Evolutionary conservation across 2,888 invertebrate species (phyloP), one percentile per base, ranked within the genome.

Genomic region (Zelleria hepariella): DNA sequence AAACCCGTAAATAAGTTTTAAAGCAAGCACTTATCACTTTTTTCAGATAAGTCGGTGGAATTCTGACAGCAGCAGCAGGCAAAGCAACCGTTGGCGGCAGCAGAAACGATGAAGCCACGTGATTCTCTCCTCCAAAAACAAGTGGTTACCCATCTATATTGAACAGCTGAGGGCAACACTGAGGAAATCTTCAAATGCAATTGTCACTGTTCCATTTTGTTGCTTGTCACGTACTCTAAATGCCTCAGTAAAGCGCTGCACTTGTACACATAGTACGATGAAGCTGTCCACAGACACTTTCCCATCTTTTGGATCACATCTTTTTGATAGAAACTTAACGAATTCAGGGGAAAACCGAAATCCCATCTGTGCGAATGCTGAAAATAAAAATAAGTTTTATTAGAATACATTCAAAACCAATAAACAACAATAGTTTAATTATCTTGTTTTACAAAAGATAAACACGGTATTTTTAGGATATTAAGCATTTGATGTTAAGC

Each of bases 121-220:
- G 8, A 20, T 51, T 42, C 32, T 42, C 15, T 42, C 32, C 32
- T 42, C 32, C 32, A 42, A 20, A n/a, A 2, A 51, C n/a, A n/a
- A n/a, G n/a, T 15, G 32, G 15, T 42, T 15, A 42, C 32, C 15
- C 15, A 15, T 20, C 27, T 59, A 91, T 65, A 91, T 78, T 59
- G 93, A 93, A 76, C 94, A 94, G 70, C 92, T 93, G 53, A 98
- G 91, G 32, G 96, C 95, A 67, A 97, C 91, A 62, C 91, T 91
- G 55, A 98, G 87, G 72, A 98, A 98, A 73, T 98, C 98, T 88
- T 98, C 98, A 74, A 98, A 98, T 25, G 90, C 93, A 72, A 98
- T 93, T 1, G 93, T 93, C 58, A 98, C 96, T 6, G 91, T 89
- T 42, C 98, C 98, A 69, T 93, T 93, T 80, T 94, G 92, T 66